Evolutionary conservation across 2,113 vertebrate genomes (phyloP).

Genomic region (Myiozetetes cayanensis): DNA sequence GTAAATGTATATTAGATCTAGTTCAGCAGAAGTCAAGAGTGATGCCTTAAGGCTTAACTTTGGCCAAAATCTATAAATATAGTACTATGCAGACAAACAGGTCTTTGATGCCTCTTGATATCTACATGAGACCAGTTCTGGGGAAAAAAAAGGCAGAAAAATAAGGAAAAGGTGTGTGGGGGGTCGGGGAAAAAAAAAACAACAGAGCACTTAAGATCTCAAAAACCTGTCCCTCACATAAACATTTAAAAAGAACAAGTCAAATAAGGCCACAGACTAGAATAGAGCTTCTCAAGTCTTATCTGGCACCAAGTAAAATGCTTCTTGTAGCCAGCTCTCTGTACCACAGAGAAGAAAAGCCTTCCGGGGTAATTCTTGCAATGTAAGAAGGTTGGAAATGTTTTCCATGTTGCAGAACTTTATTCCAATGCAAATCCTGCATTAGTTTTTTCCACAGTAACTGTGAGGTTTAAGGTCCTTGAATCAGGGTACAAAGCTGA

Average conservation of each 20-base stretch:
- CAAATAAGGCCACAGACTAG: neutral
- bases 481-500: neutral
- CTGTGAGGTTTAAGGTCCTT: neutral
- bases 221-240: neutral
- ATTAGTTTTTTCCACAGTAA: neutral
- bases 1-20: neutral
- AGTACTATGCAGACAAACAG: neutral
- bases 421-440: neutral
- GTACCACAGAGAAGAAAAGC: neutral
- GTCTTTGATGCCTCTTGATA: neutral
- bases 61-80: neutral
- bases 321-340: neutral
- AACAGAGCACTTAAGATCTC: neutral
- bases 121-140: neutral
- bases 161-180: no score
- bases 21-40: neutral
- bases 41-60: neutral
- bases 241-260: neutral
- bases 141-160: neutral
- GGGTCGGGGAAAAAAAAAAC: no score
- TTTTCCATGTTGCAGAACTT: neutral
- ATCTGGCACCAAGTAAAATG: neutral
- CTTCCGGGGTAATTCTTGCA: neutral
- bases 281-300: neutral
- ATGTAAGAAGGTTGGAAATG: neutral